A percentile compares a stretch with the other conserved stretches of the same genome.
phyloP scores from a whole-genome alignment of 1,140 invertebrate species.

The Trichoplusia ni region DNA sequence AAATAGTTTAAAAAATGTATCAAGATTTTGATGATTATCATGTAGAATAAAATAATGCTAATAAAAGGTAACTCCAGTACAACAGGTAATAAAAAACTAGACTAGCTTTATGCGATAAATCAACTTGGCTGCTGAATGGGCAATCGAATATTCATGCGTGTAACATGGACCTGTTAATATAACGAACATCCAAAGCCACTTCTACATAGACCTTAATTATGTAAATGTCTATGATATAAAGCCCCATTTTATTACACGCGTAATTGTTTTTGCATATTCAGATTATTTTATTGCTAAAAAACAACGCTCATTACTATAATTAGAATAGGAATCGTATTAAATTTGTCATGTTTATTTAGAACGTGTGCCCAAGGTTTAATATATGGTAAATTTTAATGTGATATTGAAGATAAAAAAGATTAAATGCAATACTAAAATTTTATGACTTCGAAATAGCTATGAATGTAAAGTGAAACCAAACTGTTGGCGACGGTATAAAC shows the following conservation, averaged over 20 bases:
- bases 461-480: not conserved
- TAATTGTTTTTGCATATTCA: conserved; percentile 21
- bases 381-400: conserved; percentile 1
- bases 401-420: conserved; percentile 5
- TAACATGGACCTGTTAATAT: conserved; percentile 48
- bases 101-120: conserved; percentile 38
- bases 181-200: conserved; percentile 55
- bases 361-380: not conserved
- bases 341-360: conserved; percentile 2
- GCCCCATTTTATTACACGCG: conserved; percentile 15
- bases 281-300: conserved; percentile 16
- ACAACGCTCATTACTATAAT: conserved; percentile 4
- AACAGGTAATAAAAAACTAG: conserved; percentile 29
- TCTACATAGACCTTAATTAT: conserved; percentile 54
- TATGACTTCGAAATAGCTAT: not conserved
- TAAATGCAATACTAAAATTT: conserved; percentile 11
- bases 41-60: conserved; percentile 7
- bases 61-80: not conserved
- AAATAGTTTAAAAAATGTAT: no score
- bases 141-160: conserved; percentile 57
- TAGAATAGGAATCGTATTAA: conserved; percentile 4
- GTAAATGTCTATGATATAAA: conserved; percentile 42
- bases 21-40: not conserved
- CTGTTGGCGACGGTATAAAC: no score
- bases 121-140: conserved; percentile 34